Base-by-base conservation (phyloP, 2,888 invertebrate species). In the Caenorhabditis panamensis region DNA sequence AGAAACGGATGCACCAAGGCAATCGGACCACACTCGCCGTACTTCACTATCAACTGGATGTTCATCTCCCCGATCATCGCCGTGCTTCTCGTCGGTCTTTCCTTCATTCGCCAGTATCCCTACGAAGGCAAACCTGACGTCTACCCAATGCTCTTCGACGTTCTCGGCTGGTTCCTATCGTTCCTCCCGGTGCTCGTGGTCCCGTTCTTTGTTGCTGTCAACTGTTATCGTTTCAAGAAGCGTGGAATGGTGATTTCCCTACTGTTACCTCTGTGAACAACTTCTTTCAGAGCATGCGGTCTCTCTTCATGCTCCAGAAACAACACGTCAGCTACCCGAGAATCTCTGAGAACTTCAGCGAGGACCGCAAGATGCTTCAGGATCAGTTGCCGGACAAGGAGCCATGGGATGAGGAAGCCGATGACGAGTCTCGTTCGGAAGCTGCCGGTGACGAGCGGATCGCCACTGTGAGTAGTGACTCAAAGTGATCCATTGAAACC, bases 121-220 rank as follows among this genome's bases (percentile, higher is more conserved):
- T 72, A 49, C 51, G 18, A 61, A 8, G 62, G 56, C 4, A 37
- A 72, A 28, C 28, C 66, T 0, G 24, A 53, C 16, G 51, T 56
- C 20, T 72, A 72, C 20, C 79, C 79, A 11, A n/a, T 44, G 11
- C n/a, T 79, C 6, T 79, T 79, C 47, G 79, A 79, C 22, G 56
- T 67, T 26, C 9, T 79, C 26, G 79, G 79, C 53, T 79, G 79
- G 79, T 61, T 67, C 18, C 13, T 79, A 0, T 51, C 72, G 1
- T 44, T 69, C 26, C 18, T 79, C 2, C 79, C 79, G 0, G 61
- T 72, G 28, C n/a, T 79, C 13, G 13, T 56, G 18, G 20, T 76
- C 11, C 76, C 76, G 2, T 1, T 68, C 4, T 76, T 68, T 28
- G 36, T 67, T 24, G 22, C 47, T 9, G 31, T 37, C 31, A 68